Base-by-base conservation (phyloP, 2,113 vertebrate genomes). In the Anarhynchus alexandrinus region DNA sequence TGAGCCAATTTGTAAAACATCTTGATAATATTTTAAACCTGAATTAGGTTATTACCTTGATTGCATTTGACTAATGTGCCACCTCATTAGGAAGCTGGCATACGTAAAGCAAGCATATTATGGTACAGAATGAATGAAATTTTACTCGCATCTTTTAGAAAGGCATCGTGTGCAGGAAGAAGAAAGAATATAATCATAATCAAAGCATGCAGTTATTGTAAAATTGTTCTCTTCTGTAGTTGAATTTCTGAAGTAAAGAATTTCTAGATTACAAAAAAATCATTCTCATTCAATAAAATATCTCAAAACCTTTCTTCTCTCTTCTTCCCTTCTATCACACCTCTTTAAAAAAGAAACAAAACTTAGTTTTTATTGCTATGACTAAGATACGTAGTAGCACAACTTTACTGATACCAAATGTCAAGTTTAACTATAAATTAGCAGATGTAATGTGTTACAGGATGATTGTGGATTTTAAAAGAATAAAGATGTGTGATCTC, bases 1-100 rank as follows among this genome's bases (percentile, higher is more conserved):
- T 3, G 15, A 94, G 57, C 25, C 73, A 90, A 91, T 97, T 96
- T 96, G 90, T 94, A 61, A 88, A 88, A 86, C 74, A 62, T 79
- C 64, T 92, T 73, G 94, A 74, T 89, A 84, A 74, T 90, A 82
- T 86, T 86, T 95, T 84, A 95, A 95, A 77, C 65, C 67, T 66
- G 90, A 94, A 93, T 95, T 96, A 95, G 82, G 72, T 93, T 94
- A 95, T 96, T 96, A 94, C 88, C 79, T 95, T 96, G 94, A 96
- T 95, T 96, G 54, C 91, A 89, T 95, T 94, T 96, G 89, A 92
- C 81, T 96, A 94, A 96, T 95, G 52, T 86, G 84, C 88, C 79
- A 95, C 64, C 87, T 90, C 92, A 81, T 96, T 97, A 97, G 93
- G 74, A 89, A 74, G 38, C 86, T 67, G 55, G 66, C 10, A 29